Evolutionary conservation across 2,888 invertebrate species (phyloP), one percentile per base, ranked within the genome.

Genomic region (Drosophila bunnanda): DNA sequence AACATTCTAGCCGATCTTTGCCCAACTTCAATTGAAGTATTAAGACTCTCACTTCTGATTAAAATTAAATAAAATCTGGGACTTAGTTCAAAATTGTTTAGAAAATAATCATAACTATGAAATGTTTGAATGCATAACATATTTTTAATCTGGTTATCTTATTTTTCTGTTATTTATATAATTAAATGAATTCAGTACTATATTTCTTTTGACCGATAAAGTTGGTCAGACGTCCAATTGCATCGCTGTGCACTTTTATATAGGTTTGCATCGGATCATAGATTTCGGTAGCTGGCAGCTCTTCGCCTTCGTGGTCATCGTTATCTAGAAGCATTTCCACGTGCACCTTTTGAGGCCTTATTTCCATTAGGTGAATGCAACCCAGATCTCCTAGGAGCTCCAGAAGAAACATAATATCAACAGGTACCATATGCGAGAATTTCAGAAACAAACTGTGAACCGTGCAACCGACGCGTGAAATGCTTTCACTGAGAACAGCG

Each of bases 341-440:
- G 9, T 79, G 75, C 36, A 92, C 82, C 28, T 91, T 91, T 7
- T 90, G 73, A 4, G 67, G 36, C 13, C 81, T 41, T 28, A 91
- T 71, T 65, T 91, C 86, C 58, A 91, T 92, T 48, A 93, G 91
- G 75, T 93, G 88, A 28, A 95, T 53, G 82, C 95, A 95, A n/a
- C 92, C 93, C 52, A 95, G 82, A 60, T 93, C 93, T 61, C 92
- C 88, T 25, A 95, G 90, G 67, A 95, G 92, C 93, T 95, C 90
- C 39, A 93, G 91, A 58, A 92, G 78, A 70, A 89, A 90, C 81
- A 90, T 85, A 41, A 90, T 78, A 54, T 91, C 90, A 39, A 94
- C 94, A 0, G 96, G 96, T 77, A 95, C 94, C 62, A 97, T 89
- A 75, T 94, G 94, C 25, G 93, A 93, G 90, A 95, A 96, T 77